Base-by-base conservation (phyloP, 2,888 invertebrate genomes). In the Lydus trimaculatus region DNA sequence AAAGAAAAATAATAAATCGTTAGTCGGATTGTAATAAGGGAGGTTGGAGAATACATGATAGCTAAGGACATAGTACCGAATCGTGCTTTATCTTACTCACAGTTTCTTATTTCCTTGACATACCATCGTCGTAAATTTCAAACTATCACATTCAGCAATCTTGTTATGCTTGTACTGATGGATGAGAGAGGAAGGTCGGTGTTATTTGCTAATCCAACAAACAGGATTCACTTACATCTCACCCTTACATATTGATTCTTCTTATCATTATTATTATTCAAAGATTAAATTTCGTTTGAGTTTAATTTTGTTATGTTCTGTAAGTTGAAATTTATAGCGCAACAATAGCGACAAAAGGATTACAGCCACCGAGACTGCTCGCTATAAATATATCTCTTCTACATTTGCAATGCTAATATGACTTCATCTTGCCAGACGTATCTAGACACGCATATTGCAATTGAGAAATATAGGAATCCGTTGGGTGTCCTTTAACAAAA, bases 331-430 rank as follows among this genome's bases (percentile, higher is more conserved):
- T 74, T 75, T 74, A 73, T 73, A 73, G 74, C 66, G 25, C 23
- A 25, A 67, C 67, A 62, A 63, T 65, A 71, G 72, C 71, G 73
- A 74, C 74, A 74, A 74, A 72, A 70, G 73, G 74, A 75, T 74
- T 72, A 75, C 70, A 72, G 66, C 64, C 70, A 67, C 71, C 63
- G 69, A 71, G 73, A 73, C 69, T 73, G 71, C 25, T 56, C 48
- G 70, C 64, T 70, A 72, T 75, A 72, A 73, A 72, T 72, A 72
- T 72, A 67, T 78, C 74, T 73, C 71, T 72, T 73, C 70, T 70
- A 70, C 76, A 79, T 81, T 80, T 78, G 80, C 79, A 81, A 80
- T 80, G 79, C 80, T 80, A 80, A 81, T 80, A 75, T 70, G 70
- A 71, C 75, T 74, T 76, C 76, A 75, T 77, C 76, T 76, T 76